Conservation (phyloP, 1,140 invertebrate species). For the Apis florea region DNA sequence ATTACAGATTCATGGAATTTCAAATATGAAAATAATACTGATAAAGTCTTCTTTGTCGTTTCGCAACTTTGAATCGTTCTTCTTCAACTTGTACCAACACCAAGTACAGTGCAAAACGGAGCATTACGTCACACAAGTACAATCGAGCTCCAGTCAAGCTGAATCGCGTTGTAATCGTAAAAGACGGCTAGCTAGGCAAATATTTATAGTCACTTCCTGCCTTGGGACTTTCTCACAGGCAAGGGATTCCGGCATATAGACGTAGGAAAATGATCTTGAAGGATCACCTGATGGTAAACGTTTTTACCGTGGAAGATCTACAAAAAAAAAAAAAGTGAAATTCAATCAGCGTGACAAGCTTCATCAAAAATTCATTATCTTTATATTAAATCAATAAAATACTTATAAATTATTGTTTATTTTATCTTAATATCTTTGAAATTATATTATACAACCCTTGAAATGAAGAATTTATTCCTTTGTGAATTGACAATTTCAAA, state of each 20-base stretch:
- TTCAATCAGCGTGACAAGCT: background rate
- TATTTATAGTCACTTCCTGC: conserved; percentile 77
- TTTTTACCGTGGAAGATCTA: background rate
- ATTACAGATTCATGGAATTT: background rate
- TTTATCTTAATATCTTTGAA: too few relatives aligned
- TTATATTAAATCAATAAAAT: background rate
- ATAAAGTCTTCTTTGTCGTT: background rate
- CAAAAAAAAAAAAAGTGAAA: conserved; percentile 1
- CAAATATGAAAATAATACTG: background rate
- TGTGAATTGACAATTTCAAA: too few relatives aligned
- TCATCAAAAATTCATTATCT: background rate
- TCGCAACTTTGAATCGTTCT: background rate
- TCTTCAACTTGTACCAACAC: conserved; percentile 1
- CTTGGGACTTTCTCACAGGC: conserved; percentile 58
- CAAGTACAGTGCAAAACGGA: background rate
- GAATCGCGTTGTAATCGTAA: conserved; percentile 53
- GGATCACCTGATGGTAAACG: conserved; percentile 14
- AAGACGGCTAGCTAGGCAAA: conserved; percentile 64
- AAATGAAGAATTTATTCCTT: too few relatives aligned
- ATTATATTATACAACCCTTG: too few relatives aligned
- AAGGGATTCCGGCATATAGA: conserved; percentile 13
- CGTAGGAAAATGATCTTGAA: conserved; percentile 30
- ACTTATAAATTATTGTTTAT: background rate
- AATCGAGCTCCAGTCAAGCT: conserved; percentile 52
- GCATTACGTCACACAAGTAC: conserved; percentile 47